Evolutionary conservation across 2,888 invertebrate genomes (phyloP), one percentile per base, ranked within the genome.

Genomic region (Rhamphomyia laevipes): DNA sequence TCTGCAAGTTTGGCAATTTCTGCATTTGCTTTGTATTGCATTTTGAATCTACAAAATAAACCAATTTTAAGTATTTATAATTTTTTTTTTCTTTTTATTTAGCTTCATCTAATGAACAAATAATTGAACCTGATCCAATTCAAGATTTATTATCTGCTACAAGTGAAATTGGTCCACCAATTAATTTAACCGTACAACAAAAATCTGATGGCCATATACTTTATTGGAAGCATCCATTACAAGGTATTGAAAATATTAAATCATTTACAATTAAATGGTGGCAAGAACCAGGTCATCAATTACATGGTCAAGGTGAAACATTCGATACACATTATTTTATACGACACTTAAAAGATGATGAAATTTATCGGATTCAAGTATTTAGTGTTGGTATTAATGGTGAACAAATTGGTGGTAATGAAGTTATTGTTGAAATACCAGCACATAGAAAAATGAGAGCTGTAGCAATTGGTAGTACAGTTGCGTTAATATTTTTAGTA

Each of bases 141-240:
- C 35, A 45, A n/a, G 50, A 53, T 41, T 33, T 52, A 12, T 48
- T 52, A 5, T 21, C 52, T 33, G 44, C 63, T 16, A 63, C 66
- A 53, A 73, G 74, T 43, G 68, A 67, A 56, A 76, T 80, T 56
- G 75, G 77, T 42, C 75, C 79, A 47, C 84, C 82, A 4, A 70
- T 76, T 60, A 84, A 86, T 64, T 78, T 92, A 48, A 77, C 79
- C 47, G 81, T 85, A 46, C 75, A 79, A 27, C 76, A 81, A 50
- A 80, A 83, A 42, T 79, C 79, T 46, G 83, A 83, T 53, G 89
- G 87, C 23, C 85, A 86, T 67, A 71, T 85, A 48, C 78, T 91
- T 40, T 80, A 81, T 50, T 88, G 87, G 87, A 74, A 79, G 52
- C 77, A 77, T 48, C 84, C 86, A 1, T 72, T 72, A 23, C 73